Evolutionary conservation across 2,113 vertebrate genomes (phyloP).

Genomic region (Oncorhynchus kisutch): DNA sequence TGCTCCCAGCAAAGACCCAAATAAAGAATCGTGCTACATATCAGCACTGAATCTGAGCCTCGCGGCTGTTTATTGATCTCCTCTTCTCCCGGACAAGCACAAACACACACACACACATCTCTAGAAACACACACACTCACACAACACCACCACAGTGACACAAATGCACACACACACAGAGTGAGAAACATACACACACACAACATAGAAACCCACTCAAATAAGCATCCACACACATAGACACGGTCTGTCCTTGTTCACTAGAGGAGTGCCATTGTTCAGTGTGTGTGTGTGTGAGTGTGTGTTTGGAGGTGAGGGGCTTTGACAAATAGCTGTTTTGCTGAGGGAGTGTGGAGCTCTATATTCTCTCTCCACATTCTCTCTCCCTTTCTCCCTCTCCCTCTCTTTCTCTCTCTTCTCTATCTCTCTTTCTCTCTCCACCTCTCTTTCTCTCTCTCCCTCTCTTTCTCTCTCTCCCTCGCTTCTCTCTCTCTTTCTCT

Average conservation of each 20-base stretch:
- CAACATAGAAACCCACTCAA: constrained; percentile 10
- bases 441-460: constrained; percentile 2
- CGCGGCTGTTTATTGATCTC: constrained; percentile 59
- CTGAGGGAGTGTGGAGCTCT: constrained; percentile 50
- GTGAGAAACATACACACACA: too few relatives aligned
- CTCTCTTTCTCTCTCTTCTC: not conserved
- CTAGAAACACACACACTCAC: not conserved
- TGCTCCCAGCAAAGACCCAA: constrained; percentile 27
- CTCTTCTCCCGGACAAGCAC: constrained; percentile 20
- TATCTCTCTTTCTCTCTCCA: not conserved
- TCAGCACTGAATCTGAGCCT: constrained; percentile 49
- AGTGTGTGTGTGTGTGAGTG: constrained; percentile 41
- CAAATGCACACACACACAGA: constrained; percentile 20
- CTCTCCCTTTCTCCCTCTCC: not conserved
- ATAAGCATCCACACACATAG: constrained; percentile 20
- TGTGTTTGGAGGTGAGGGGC: constrained; percentile 38
- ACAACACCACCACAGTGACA: constrained; percentile 16
- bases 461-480: too few relatives aligned
- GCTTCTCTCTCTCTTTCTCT: constrained; percentile 4
- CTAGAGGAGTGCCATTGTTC: constrained; percentile 61
- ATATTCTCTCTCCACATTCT: not conserved
- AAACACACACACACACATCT: constrained; percentile 15
- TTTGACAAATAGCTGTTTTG: constrained; percentile 62
- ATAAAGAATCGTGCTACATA: constrained; percentile 49
- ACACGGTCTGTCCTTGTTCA: constrained; percentile 34